Percentiles rank a stretch among this genome's conserved stretches.
Conservation (phyloP, 2,797 vertebrate species). For the Diceros bicornis region DNA sequence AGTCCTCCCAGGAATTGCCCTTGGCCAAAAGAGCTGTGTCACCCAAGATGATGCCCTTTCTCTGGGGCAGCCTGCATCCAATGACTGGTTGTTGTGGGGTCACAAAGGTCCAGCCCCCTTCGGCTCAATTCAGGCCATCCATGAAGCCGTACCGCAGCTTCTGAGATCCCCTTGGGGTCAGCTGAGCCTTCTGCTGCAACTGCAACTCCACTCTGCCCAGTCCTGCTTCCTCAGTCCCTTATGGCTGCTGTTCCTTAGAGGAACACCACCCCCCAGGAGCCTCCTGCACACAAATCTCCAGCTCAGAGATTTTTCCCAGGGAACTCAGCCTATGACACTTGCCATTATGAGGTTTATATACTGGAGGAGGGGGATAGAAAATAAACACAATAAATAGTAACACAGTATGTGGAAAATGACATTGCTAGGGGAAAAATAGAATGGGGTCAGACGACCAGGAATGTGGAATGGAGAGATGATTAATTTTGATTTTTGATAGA, state of each 20-base stretch:
- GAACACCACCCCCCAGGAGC: background rate
- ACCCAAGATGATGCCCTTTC: background rate
- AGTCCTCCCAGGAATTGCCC: background rate
- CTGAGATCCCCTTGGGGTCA: background rate
- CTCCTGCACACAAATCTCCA: background rate
- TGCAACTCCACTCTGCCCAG: background rate
- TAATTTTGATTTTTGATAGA: constrained; percentile 52
- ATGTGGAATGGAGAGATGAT: background rate
- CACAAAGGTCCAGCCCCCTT: background rate
- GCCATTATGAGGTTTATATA: background rate
- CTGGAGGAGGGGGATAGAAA: background rate
- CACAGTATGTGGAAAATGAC: background rate
- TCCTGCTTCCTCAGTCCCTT: background rate
- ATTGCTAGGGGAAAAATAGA: constrained; percentile 7
- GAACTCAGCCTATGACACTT: background rate
- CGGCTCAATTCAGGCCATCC: background rate
- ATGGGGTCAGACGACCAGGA: background rate
- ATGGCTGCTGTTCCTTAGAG: background rate
- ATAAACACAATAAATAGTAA: constrained; percentile 26
- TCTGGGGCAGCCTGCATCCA: background rate
- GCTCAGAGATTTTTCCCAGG: constrained; percentile 49
- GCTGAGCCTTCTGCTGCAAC: background rate
- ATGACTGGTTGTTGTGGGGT: background rate
- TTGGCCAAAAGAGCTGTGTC: background rate
- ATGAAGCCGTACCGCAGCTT: background rate